A percentile compares a stretch with the other conserved stretches of the same genome.
phyloP scores from a whole-genome alignment of 1,140 invertebrate genomes.

The Drosophila erecta region DNA sequence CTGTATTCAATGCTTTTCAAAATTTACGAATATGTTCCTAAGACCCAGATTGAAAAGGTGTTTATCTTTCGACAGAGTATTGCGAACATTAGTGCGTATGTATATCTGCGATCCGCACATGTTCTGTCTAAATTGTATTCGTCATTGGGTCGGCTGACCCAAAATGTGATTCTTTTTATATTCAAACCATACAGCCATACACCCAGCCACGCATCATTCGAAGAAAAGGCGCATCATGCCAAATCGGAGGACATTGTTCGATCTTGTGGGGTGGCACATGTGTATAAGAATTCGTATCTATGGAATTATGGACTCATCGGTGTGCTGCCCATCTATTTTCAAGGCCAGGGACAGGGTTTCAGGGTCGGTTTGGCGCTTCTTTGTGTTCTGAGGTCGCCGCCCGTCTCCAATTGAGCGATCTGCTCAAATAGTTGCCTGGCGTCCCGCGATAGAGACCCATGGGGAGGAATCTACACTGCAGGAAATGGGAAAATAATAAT shows the following conservation, averaged over 20 bases:
- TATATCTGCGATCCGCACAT: not conserved
- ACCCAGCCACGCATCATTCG: not conserved
- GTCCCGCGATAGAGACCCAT: slow-evolving; percentile 13
- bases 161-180: slow-evolving; percentile 25
- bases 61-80: not conserved
- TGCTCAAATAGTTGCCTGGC: slow-evolving; percentile 3
- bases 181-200: not conserved
- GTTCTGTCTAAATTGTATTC: slow-evolving; percentile 11
- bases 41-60: not conserved
- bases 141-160: slow-evolving; percentile 24
- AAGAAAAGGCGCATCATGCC: slow-evolving; percentile 1
- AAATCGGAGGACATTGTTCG: slow-evolving; percentile 7
- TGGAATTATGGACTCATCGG: not conserved
- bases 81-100: not conserved
- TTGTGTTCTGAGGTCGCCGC: slow-evolving; percentile 13
- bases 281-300: not conserved
- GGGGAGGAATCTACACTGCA: not conserved
- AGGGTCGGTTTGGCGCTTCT: slow-evolving; percentile 9
- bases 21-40: not conserved
- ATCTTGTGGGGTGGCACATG: slow-evolving; percentile 1
- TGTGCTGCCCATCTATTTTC: not conserved
- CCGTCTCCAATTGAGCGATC: slow-evolving; percentile 26
- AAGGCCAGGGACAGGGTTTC: slow-evolving; percentile 28
- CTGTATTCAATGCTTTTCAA: not conserved
- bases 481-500: not conserved